Evolutionary conservation across 2,888 invertebrate species (phyloP), one percentile per base, ranked within the genome.

Genomic region (Chrysolina haemoptera): DNA sequence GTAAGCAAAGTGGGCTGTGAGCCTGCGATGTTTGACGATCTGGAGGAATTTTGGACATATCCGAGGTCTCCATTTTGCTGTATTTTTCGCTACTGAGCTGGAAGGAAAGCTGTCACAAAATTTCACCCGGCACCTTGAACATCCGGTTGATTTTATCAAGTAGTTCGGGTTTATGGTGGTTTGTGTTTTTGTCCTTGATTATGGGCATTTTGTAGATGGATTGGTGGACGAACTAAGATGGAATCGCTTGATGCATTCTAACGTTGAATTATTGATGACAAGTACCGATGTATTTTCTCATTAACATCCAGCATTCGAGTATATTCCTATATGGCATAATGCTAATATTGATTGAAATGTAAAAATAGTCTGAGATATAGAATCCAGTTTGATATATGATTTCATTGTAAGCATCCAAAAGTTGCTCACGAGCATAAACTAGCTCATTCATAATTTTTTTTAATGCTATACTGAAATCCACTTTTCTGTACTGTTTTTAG

Each of bases 1-100:
- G 83, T 73, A 85, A 76, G 69, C 83, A 84, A 18, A 84, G 79
- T 62, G 85, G 84, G 59, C 79, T 79, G 5, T 72, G 76, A 5
- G 63, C 50, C 16, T 46, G 12, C 0, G 65, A 70, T 76, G 81
- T 73, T 72, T 76, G 64, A 73, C 74, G 53, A 66, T 55, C 48
- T 55, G 76, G 73, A 40, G 76, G 71, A 46, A 78, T 78, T 46
- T 76, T 72, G 64, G 81, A 77, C 71, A 8, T 27, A 10, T 80
- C 79, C 22, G 82, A 80, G 41, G 83, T 78, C 75, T 78, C 82
- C 82, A 81, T 75, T 22, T 48, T n/a, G 48, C 9, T 48, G 10
- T 16, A 59, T n/a, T 27, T 27, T 27, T n/a, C 5, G 22, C 16
- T 9, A 11, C 1, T 59, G 8, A 59, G 35, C 35, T 22, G 27